Evolutionary conservation across 2,797 vertebrate genomes (phyloP).

Genomic region (Eulemur coronatus): DNA sequence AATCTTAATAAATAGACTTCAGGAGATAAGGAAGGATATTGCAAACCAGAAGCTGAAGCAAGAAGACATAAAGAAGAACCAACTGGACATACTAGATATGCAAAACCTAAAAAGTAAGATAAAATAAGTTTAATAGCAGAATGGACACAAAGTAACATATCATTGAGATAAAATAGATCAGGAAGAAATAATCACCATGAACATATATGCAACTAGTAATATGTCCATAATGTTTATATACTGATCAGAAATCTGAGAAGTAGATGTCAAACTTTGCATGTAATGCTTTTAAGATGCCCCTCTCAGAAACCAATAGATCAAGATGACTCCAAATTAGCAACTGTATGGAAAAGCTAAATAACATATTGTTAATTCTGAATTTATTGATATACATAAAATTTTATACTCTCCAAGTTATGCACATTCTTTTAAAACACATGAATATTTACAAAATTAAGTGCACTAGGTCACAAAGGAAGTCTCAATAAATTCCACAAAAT

Average conservation of each 20-base stretch:
- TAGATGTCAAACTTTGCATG: neutral
- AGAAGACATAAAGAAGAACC: neutral
- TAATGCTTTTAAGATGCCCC: neutral
- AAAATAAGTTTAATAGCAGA: neutral
- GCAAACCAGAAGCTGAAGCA: neutral
- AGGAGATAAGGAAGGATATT: neutral
- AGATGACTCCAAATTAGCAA: neutral
- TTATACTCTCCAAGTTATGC: neutral
- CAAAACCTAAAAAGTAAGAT: neutral
- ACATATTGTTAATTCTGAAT: neutral
- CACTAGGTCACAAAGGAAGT: neutral
- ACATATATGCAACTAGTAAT: neutral
- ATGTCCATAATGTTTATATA: neutral
- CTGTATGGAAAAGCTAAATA: neutral
- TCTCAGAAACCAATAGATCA: neutral
- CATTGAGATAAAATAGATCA: neutral
- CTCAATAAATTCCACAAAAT: slow-evolving; percentile 1
- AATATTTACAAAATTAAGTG: slow-evolving; percentile 27
- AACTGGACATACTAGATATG: neutral
- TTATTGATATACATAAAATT: neutral
- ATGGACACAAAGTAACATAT: neutral
- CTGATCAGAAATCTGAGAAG: neutral
- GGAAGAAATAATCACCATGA: neutral
- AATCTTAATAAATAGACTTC: neutral
- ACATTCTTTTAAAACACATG: neutral